Conservation (phyloP, 1,140 invertebrate species). For the Homarus americanus region DNA sequence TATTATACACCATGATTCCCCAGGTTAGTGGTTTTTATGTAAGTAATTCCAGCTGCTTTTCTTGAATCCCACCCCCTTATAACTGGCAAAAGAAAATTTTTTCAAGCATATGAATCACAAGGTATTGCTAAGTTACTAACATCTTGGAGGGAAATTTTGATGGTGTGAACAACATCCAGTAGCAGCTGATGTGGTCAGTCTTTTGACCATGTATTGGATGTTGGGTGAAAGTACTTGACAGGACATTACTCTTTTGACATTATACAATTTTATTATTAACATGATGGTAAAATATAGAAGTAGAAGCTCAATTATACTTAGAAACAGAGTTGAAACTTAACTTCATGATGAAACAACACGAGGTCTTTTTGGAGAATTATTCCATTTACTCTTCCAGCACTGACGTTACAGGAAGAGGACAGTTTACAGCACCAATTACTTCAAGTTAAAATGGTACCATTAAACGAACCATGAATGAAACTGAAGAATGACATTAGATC, state of each 20-base stretch:
- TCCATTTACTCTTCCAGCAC: too few species aligned
- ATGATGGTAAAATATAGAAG: not conserved
- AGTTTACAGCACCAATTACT: too few species aligned
- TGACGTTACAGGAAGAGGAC: too few species aligned
- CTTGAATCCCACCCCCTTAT: not conserved
- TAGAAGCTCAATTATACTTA: not conserved
- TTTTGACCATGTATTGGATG: not conserved
- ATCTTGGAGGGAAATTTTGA: conserved; percentile 8
- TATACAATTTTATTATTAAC: not conserved
- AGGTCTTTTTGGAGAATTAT: too few species aligned
- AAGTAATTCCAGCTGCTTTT: conserved; percentile 18
- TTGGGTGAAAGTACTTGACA: not conserved
- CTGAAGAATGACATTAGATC: too few species aligned
- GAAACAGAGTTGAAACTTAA: not conserved
- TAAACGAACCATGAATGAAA: too few species aligned
- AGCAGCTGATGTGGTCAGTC: not conserved
- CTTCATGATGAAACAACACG: too few species aligned
- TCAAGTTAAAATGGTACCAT: too few species aligned
- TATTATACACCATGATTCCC: conserved; percentile 31
- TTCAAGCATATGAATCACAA: not conserved
- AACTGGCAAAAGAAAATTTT: not conserved
- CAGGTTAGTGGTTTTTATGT: conserved; percentile 47
- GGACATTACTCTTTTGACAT: not conserved
- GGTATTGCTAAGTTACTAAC: conserved; percentile 17
- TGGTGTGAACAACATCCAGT: conserved; percentile 6